Conservation (phyloP, 2,113 vertebrate species). For the Tauraco erythrolophus region DNA sequence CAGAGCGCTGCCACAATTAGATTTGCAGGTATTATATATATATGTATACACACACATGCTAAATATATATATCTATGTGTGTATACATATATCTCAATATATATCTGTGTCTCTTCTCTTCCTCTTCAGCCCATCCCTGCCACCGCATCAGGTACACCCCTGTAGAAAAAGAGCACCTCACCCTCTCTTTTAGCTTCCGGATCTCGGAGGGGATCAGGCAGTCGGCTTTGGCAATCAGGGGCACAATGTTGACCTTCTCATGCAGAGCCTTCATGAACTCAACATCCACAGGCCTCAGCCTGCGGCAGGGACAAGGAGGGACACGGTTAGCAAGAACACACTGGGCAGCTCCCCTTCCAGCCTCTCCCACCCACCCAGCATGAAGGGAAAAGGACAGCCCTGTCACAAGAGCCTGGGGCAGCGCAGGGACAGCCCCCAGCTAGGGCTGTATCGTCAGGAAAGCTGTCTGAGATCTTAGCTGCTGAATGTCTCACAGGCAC, state of each 20-base stretch:
- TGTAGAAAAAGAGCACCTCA: slow-evolving; percentile 60
- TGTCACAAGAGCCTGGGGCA: not conserved
- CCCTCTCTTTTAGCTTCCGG: slow-evolving; percentile 96
- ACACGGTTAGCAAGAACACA: not conserved
- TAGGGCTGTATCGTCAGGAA: not conserved
- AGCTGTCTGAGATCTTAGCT: not conserved
- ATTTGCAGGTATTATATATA: not conserved
- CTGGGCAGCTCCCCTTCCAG: not conserved
- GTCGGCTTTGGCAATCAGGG: slow-evolving; percentile 95
- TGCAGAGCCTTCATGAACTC: slow-evolving; percentile 98
- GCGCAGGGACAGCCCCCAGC: not conserved
- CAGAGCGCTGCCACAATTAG: not conserved
- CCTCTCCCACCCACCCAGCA: not conserved
- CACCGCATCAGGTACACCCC: not conserved
- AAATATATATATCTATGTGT: too few relatives aligned
- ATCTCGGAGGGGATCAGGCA: slow-evolving; percentile 94
- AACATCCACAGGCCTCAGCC: slow-evolving; percentile 93
- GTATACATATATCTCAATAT: too few relatives aligned
- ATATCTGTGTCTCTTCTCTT: not conserved
- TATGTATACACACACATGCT: too few relatives aligned
- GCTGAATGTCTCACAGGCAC: not conserved
- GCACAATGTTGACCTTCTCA: slow-evolving; percentile 97
- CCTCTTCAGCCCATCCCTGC: not conserved
- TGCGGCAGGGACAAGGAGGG: slow-evolving; percentile 43
- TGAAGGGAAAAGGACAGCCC: not conserved